phyloP scores from a whole-genome alignment of 2,888 invertebrate genomes.

The Eristalinus aeneus region DNA sequence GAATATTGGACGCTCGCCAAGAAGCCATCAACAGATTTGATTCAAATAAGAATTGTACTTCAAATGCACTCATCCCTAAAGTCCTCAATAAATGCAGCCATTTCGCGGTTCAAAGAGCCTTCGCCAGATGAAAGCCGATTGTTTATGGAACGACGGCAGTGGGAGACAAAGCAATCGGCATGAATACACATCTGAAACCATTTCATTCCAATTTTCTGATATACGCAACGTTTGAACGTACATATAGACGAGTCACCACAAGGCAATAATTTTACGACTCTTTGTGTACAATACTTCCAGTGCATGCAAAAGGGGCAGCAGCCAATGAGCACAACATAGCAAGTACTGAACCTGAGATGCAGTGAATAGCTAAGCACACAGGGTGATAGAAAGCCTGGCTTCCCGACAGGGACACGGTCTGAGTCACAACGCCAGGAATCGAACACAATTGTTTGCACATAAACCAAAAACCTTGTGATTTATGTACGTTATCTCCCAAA shows the following conservation, averaged over 20 bases:
- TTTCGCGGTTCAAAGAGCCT: neutral
- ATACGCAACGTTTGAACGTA: neutral
- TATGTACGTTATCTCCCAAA: neutral
- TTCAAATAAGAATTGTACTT: neutral
- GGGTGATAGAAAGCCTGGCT: neutral
- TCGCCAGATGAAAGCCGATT: neutral
- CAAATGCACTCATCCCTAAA: neutral
- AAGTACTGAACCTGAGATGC: neutral
- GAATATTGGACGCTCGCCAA: neutral
- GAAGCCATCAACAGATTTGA: neutral
- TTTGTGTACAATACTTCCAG: neutral
- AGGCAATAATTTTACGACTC: neutral
- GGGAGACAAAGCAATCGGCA: neutral
- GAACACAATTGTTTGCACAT: neutral
- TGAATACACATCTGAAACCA: neutral
- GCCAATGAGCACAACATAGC: neutral
- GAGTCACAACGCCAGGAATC: neutral
- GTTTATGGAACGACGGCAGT: neutral
- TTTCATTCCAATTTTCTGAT: neutral
- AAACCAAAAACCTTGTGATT: neutral
- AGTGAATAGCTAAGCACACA: neutral
- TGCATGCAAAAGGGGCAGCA: neutral
- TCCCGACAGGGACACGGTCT: neutral
- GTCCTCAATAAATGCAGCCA: neutral
- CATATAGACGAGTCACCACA: neutral